Base-by-base conservation (phyloP, 2,888 invertebrate species). In the Drosophila recens region DNA sequence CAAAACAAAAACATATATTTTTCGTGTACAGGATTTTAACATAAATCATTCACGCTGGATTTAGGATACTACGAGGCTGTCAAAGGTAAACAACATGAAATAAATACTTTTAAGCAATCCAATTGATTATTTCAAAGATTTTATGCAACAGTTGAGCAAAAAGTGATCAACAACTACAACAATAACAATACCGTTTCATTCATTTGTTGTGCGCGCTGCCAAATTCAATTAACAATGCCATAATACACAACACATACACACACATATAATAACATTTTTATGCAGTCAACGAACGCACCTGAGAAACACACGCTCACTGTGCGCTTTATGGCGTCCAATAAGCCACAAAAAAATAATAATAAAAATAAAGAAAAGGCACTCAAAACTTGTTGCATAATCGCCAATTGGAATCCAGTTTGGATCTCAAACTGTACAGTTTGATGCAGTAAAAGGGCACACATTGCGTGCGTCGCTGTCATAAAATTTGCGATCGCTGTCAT, bases 51-150 rank as follows among this genome's bases (percentile, higher is more conserved):
- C 92, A 93, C 91, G 91, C 93, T 93, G 93, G 93, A 93, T 93
- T 92, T 93, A 80, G 93, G 93, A 92, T 93, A 93, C 86, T 93
- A 92, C 92, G 93, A 93, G 80, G 92, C 92, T 90, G 92, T 93
- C 71, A 92, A 91, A 92, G 92, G 92, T 92, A 84, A 91, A 78
- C 63, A 13, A 36, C 36, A 34, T 15, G 23, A 54, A 13, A 9
- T 34, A 20, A 9, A 30, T 43, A 20, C 3, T 42, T 17, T 17
- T 4, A 17, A 38, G 4, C 23, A 40, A 40, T 10, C 10, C 27
- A 30, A 27, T 30, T 33, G 13, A 10, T 33, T 54, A 17, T 4
- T 20, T 17, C 17, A 36, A 15, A 8, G 9, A 36, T 48, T 59
- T 65, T 59, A 62, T 51, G 42, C 51, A 72, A 67, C 46, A 58